Evolutionary conservation across 2,888 invertebrate species (phyloP).

Genomic region (Noctua comes): DNA sequence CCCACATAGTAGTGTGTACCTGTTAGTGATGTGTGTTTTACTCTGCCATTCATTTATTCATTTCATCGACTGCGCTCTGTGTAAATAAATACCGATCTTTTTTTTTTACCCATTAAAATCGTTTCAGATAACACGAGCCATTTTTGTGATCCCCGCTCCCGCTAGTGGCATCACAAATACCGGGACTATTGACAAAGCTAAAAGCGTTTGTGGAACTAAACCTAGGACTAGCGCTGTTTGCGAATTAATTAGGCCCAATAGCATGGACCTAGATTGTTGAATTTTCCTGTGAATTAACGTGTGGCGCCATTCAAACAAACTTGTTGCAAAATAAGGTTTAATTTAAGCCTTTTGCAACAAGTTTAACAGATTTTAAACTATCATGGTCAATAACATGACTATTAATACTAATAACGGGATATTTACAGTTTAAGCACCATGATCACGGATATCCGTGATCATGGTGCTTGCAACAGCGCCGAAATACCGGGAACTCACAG

Average conservation of each 20-base stretch:
- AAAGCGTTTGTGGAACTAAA: slow-evolving; percentile 4
- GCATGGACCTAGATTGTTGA: not conserved
- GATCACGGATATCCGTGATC: too few relatives aligned
- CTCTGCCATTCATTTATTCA: not conserved
- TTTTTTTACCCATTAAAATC: not conserved
- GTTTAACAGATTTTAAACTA: too few relatives aligned
- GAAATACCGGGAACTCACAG: too few relatives aligned
- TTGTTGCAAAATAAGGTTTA: slow-evolving; percentile 10
- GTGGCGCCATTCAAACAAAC: slow-evolving; percentile 10
- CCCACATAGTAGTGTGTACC: not conserved
- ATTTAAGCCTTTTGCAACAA: too few relatives aligned
- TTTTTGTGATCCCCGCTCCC: not conserved
- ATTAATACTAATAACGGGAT: too few relatives aligned
- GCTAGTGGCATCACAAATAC: slow-evolving; percentile 1
- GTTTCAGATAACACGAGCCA: not conserved
- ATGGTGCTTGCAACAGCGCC: too few relatives aligned
- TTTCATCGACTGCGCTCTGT: not conserved
- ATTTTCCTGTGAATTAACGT: not conserved
- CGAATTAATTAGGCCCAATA: slow-evolving; percentile 21
- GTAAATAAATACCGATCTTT: not conserved
- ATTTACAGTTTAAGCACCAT: too few relatives aligned
- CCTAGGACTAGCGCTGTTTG: slow-evolving; percentile 11
- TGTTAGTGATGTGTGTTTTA: not conserved
- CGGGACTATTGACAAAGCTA: slow-evolving; percentile 25
- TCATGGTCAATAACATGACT: too few relatives aligned